Base-by-base conservation (phyloP, 2,888 invertebrate species). In the Syrista parreyssii region DNA sequence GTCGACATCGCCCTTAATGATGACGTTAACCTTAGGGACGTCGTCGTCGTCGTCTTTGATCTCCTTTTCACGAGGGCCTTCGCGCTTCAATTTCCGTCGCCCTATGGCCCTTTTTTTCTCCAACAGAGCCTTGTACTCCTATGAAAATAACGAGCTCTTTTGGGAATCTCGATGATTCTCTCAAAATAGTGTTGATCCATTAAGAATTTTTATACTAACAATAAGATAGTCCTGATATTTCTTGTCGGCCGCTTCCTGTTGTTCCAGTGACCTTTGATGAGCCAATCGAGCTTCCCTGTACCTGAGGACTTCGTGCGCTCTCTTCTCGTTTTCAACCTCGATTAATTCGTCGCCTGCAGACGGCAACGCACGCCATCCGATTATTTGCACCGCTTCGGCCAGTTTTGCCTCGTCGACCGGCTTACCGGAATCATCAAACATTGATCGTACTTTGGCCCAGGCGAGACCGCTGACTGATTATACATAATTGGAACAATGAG, bases 311-410 rank as follows among this genome's bases (percentile, higher is more conserved):
- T 94, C 93, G 83, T 93, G 92, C 0, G 96, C 96, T 79, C 94
- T 93, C 92, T 94, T 95, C 93, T 96, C 97, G 1, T 93, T 94
- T 81, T 94, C 94, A 4, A 98, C 97, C 92, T 99, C 96, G 11
- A 98, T 91, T 68, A 99, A 95, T 76, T 94, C 92, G 84, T 98
- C 98, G 0, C 99, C 99, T 15, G 98, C 97, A 0, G 95, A 90
- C 0, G 99, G 99, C 82, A 99, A 88, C 82, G 96, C 96, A 82
- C 95, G 94, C 99, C 99, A 99, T 4, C 99, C 99, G 75, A 96
- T 93, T 75, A 98, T 95, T 89, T 97, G 96, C 0, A 95, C 97
- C 0, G 98, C 97, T 2, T 94, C 94, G 0, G 97, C 94, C 0
- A 98, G 97, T n/a, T 93, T 92, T 0, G 96, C 98, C 85, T 93